Percentiles rank a stretch among this genome's conserved stretches.
Evolutionary conservation across 2,888 invertebrate species (phyloP).

Genomic region (Osmoderma eremita): DNA sequence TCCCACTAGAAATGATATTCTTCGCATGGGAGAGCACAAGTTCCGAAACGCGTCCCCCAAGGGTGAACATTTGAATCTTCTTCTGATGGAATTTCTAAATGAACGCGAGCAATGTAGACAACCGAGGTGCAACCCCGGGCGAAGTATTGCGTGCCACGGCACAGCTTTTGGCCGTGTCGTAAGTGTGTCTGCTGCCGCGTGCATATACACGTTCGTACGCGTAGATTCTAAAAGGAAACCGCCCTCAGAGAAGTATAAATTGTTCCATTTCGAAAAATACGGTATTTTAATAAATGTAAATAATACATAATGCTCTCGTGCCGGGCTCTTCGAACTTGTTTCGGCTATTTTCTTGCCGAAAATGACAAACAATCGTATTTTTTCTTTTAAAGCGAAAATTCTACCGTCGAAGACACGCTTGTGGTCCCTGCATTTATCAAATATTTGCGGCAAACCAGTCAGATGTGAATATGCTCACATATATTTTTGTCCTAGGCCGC

Average conservation of each 20-base stretch:
- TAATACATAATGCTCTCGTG: slow-evolving; percentile 39
- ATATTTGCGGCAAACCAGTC: too few relatives aligned
- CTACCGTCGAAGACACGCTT: slow-evolving; percentile 23
- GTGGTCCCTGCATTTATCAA: background rate
- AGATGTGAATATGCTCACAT: too few relatives aligned
- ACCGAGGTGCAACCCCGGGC: slow-evolving; percentile 35
- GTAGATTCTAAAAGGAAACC: slow-evolving; percentile 34
- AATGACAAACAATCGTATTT: slow-evolving; percentile 33
- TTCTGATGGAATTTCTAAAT: slow-evolving; percentile 36
- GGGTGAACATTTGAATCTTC: slow-evolving; percentile 29
- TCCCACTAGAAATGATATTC: slow-evolving; percentile 13
- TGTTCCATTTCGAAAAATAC: slow-evolving; percentile 34
- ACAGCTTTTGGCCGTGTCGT: slow-evolving; percentile 21
- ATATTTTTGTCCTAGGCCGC: too few relatives aligned
- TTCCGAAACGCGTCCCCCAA: slow-evolving; percentile 25
- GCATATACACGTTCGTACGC: background rate
- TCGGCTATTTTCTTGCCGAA: slow-evolving; percentile 22
- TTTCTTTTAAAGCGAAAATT: slow-evolving; percentile 24
- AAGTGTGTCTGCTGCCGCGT: slow-evolving; percentile 12
- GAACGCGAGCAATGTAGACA: slow-evolving; percentile 37
- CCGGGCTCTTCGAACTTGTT: slow-evolving; percentile 23
- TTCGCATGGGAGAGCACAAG: slow-evolving; percentile 14
- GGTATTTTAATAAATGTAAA: slow-evolving; percentile 42
- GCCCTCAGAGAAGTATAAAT: slow-evolving; percentile 42
- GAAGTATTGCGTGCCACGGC: slow-evolving; percentile 36